Evolutionary conservation across 37 sponge, comb jelly and placozoan genomes (phyloP), one percentile per base, ranked within the genome.

Genomic region (Agelas oroides): DNA sequence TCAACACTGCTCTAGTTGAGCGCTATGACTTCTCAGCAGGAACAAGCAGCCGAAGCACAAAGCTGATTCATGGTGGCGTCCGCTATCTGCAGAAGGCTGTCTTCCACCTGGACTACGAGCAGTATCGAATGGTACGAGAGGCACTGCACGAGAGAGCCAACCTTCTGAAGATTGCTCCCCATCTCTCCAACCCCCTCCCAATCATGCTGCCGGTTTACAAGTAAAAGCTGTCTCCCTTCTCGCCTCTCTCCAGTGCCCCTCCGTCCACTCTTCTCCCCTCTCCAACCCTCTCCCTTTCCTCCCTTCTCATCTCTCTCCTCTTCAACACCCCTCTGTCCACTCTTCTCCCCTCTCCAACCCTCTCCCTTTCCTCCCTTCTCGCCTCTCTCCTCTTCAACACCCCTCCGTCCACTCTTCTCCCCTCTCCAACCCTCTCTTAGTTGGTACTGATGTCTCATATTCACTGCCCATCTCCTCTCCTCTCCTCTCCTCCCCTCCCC

Each of bases 61-160:
- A 99, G 77, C 92, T 99, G 40, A 97, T 99, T 40, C 99, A 99
- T 84, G 99, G 99, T 18, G 99, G 99, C 0, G 98, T 99, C 39
- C 83, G 99, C 21, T 99, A 99, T 70, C 82, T 99, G 36, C 89
- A 99, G 90, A 99, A 97, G 78, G 99, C 99, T 28, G 57, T 99
- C 59, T 79, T 95, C 73, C 61, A 89, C 1, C 84, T 97, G 36
- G 99, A 99, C 85, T 74, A 76, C 33, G 97, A 99, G 78, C 89
- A 99, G 94, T 99, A 88, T 73, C 66, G 65, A 53, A 37, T 99
- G 76, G 99, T 99, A 36, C 79, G 76, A 59, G 99, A 99, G 80
- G 99, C 99, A 46, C 90, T 99, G 69, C 90, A 89, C 65, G 99
- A 99, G 84, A 73, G 99, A 76, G 82, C 87, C 28, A 95, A 97